phyloP scores from a whole-genome alignment of 2,888 invertebrate genomes.

The Heliconius ethilla region DNA sequence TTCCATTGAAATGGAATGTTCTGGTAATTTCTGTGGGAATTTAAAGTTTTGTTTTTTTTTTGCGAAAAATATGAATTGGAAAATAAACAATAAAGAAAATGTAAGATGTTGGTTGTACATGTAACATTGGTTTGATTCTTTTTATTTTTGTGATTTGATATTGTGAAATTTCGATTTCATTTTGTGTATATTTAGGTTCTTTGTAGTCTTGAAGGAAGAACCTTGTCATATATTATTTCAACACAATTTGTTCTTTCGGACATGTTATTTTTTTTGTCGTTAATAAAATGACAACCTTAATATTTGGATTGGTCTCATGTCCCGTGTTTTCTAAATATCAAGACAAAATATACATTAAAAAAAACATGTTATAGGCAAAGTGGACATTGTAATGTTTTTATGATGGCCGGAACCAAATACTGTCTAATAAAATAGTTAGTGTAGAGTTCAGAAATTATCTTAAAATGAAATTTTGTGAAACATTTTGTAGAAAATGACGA shows the following conservation, averaged over 20 bases:
- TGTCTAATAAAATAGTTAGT: not conserved
- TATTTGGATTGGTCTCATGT: not conserved
- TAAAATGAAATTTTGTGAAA: too few relatives aligned
- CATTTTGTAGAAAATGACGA: not conserved
- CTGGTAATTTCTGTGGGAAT: not conserved
- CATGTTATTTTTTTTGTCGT: not conserved
- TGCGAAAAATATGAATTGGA: not conserved
- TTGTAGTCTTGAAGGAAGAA: too few relatives aligned
- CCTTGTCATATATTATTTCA: not conserved
- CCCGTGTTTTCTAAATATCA: not conserved
- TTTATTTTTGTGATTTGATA: not conserved
- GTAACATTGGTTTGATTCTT: not conserved
- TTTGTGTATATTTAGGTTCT: not conserved
- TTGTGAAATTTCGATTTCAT: not conserved
- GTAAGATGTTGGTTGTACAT: not conserved
- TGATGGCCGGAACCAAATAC: conserved; percentile 14
- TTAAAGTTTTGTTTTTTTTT: not conserved
- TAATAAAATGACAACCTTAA: not conserved
- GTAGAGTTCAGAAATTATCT: not conserved
- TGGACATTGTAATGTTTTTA: not conserved
- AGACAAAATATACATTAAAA: not conserved
- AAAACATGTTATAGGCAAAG: not conserved
- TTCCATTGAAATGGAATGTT: not conserved
- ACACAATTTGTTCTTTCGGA: not conserved
- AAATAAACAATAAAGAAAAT: not conserved